Conservation (phyloP, 2,888 invertebrate species). For the Thera britannica region DNA sequence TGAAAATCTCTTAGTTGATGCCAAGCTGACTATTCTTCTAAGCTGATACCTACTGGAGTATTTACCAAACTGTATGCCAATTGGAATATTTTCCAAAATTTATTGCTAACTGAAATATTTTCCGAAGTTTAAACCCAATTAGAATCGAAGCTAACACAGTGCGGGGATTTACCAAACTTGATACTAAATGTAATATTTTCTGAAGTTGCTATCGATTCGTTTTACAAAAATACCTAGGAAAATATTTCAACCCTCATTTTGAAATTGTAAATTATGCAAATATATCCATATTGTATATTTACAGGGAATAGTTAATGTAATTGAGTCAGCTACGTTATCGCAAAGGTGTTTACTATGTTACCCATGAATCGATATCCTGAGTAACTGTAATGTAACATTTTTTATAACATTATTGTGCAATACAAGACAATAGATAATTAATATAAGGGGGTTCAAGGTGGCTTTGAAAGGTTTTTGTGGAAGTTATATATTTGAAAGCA, state of each 20-base stretch:
- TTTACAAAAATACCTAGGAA: background rate
- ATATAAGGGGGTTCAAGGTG: slow-evolving; percentile 10
- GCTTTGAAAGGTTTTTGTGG: slow-evolving; percentile 4
- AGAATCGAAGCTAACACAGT: too few relatives aligned
- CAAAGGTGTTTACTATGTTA: background rate
- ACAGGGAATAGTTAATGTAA: background rate
- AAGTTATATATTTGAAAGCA: slow-evolving; percentile 5
- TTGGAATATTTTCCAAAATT: background rate
- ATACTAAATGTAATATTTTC: background rate
- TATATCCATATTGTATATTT: background rate
- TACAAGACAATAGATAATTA: slow-evolving; percentile 23
- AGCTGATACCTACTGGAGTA: slow-evolving; percentile 2
- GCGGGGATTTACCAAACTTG: background rate
- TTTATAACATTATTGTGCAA: slow-evolving; percentile 20
- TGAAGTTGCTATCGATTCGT: background rate
- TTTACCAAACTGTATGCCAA: background rate
- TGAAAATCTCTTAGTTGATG: background rate
- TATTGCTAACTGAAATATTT: background rate
- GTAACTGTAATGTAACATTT: slow-evolving; percentile 3
- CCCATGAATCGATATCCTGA: background rate
- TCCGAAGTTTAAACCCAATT: background rate
- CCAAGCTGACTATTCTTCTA: background rate
- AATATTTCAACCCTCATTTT: background rate
- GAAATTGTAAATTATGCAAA: background rate
- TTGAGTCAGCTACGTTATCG: slow-evolving; percentile 5